A percentile compares a stretch with the other conserved stretches of the same genome.
phyloP scores from a whole-genome alignment of 2,888 invertebrate species.

The Drosophila affinis region DNA sequence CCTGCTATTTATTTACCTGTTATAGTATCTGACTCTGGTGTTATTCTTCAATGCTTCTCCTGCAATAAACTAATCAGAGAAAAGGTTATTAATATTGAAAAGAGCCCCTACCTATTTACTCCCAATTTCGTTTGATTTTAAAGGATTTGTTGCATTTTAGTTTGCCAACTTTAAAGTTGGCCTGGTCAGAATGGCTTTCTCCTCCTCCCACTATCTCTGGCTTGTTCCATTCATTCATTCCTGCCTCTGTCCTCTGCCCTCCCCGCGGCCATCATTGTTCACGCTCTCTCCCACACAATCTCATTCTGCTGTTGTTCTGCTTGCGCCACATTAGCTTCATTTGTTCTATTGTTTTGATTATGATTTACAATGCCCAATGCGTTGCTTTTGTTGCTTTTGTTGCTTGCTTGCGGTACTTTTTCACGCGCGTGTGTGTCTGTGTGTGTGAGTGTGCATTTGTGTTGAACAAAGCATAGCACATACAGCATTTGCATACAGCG shows the following conservation, averaged over 20 bases:
- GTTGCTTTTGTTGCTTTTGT: conserved; percentile 75
- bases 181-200: not conserved
- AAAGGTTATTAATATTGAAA: not conserved
- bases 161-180: conserved; percentile 47
- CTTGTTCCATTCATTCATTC: not conserved
- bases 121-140: not conserved
- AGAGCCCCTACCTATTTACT: not conserved
- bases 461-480: conserved; percentile 40
- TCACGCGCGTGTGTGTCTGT: conserved; percentile 20
- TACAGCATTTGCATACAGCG: conserved; percentile 58
- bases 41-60: too few relatives aligned
- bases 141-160: conserved; percentile 12
- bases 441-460: conserved; percentile 36
- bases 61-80: too few relatives aligned
- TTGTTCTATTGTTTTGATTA: conserved; percentile 81
- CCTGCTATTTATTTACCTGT: not conserved
- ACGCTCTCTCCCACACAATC: too few relatives aligned
- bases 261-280: too few relatives aligned
- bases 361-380: conserved; percentile 81
- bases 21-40: not conserved
- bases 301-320: conserved; percentile 42
- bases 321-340: conserved; percentile 77
- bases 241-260: too few relatives aligned
- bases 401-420: conserved; percentile 55
- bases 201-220: not conserved